Conservation (phyloP, 2,888 invertebrate species). For the Serripes groenlandicus region DNA sequence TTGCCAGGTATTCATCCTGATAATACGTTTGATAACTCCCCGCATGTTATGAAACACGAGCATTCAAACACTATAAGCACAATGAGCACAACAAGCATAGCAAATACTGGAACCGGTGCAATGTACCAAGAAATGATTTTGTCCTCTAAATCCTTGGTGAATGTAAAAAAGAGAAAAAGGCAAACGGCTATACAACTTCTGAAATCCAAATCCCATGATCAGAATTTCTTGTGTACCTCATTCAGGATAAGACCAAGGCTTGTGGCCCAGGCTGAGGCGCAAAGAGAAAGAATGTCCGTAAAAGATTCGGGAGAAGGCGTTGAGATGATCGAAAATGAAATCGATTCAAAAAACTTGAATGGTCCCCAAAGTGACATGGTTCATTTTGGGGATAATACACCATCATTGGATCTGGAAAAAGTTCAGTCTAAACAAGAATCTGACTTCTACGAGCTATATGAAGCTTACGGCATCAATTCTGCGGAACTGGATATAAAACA, state of each 20-base stretch:
- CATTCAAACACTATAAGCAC: constrained; percentile 60
- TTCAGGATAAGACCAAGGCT: constrained; percentile 72
- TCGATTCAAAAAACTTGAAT: constrained; percentile 64
- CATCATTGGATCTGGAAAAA: not conserved
- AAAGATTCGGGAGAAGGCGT: constrained; percentile 39
- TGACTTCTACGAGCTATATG: constrained; percentile 8
- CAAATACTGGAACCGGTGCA: constrained; percentile 67
- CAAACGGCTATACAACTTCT: constrained; percentile 76
- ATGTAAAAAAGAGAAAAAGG: constrained; percentile 75
- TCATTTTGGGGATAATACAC: constrained; percentile 61
- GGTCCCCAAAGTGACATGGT: constrained; percentile 66
- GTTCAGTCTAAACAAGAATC: not conserved
- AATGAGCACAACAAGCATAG: constrained; percentile 65
- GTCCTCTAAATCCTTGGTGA: constrained; percentile 76
- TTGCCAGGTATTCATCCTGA: not conserved
- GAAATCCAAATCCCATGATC: constrained; percentile 71
- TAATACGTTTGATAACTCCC: constrained; percentile 16
- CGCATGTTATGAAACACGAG: constrained; percentile 56
- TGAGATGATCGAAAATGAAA: constrained; percentile 46
- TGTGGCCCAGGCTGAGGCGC: constrained; percentile 66
- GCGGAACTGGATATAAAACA: constrained; percentile 6
- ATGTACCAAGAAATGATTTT: constrained; percentile 80
- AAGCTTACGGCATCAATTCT: constrained; percentile 25
- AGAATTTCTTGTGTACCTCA: constrained; percentile 80
- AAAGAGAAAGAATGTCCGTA: constrained; percentile 53